Conservation (phyloP, 2,797 vertebrate genomes). For the Nyctibius grandis region DNA sequence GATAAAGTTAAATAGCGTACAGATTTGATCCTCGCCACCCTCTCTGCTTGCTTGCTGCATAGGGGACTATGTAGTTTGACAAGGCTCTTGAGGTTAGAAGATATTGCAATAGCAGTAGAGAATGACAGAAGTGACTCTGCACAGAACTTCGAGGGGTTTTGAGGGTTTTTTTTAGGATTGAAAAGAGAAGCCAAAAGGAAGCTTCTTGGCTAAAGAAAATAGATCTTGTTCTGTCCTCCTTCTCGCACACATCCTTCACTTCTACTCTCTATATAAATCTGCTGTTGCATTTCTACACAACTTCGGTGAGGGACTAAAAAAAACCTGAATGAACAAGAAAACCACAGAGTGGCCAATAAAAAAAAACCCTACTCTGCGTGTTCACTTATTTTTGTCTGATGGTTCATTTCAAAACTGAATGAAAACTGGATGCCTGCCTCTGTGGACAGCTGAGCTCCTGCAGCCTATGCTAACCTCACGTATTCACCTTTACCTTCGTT, state of each 20-base stretch:
- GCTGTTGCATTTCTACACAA: background rate
- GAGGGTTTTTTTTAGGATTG: background rate
- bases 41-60: background rate
- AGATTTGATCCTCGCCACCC: background rate
- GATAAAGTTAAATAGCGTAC: background rate
- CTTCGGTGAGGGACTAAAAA: background rate
- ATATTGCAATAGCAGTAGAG: background rate
- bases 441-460: background rate
- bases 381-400: background rate
- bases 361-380: background rate
- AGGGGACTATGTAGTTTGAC: background rate
- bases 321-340: background rate
- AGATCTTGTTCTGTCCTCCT: background rate
- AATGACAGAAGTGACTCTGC: background rate
- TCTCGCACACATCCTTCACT: background rate
- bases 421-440: background rate
- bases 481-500: background rate
- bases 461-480: background rate
- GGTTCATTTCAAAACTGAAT: background rate
- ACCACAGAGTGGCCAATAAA: background rate
- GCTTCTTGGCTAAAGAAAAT: background rate
- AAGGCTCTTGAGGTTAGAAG: background rate
- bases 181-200: background rate
- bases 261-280: background rate
- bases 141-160: background rate